Percentiles rank a stretch among this genome's conserved stretches.
These are phyloP conservation scores for Oxyruncus cristatus DNA, from an alignment of 2,113 vertebrate genomes.

Conservation along the genomic window DNA sequence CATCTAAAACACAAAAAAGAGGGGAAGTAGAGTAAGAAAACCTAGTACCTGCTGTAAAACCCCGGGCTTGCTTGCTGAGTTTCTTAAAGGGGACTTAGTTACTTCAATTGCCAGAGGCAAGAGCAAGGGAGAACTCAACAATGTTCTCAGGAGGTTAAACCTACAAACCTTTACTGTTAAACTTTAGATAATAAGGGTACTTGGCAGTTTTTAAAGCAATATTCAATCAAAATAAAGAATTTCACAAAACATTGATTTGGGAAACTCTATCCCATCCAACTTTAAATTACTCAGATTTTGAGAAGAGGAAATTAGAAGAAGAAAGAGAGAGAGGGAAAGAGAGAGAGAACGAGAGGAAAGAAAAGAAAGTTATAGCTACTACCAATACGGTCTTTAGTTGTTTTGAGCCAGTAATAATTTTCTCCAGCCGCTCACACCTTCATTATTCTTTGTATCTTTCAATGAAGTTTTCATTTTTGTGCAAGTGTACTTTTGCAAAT, in stretches of 20 bases:
- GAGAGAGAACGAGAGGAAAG: background rate
- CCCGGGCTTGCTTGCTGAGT: background rate
- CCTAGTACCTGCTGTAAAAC: background rate
- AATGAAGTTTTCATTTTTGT: background rate
- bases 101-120: background rate
- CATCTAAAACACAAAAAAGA: background rate
- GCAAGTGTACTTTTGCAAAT: background rate
- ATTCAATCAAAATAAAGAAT: background rate
- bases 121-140: background rate
- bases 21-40: background rate
- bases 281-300: background rate
- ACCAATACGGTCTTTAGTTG: background rate
- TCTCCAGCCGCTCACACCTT: background rate
- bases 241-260: background rate
- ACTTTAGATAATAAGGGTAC: background rate
- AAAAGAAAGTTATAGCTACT: background rate
- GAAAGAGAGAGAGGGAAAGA: background rate
- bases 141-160: background rate
- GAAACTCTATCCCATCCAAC: background rate
- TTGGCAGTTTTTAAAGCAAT: background rate
- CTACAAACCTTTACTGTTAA: background rate
- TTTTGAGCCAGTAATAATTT: background rate
- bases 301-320: background rate
- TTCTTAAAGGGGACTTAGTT: background rate
- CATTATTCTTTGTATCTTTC: background rate